Conservation (phyloP, 2,797 vertebrate genomes). For the Hozukius guyotensis region DNA sequence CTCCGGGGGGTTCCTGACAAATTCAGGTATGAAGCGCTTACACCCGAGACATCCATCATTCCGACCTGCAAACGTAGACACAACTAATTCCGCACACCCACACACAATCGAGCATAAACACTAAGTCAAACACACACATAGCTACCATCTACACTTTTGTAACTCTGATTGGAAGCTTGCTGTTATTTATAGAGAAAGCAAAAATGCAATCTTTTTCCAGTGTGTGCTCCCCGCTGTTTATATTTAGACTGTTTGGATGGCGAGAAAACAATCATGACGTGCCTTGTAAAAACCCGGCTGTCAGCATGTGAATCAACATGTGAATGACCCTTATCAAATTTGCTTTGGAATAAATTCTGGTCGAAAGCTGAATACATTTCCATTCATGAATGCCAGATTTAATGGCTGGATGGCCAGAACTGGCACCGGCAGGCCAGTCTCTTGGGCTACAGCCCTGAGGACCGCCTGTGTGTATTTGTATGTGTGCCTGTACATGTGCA, state of each 20-base stretch:
- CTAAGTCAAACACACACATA: slow-evolving; percentile 16
- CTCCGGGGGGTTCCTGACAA: slow-evolving; percentile 37
- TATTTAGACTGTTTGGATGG: slow-evolving; percentile 47
- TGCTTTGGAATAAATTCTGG: slow-evolving; percentile 73
- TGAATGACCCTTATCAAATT: slow-evolving; percentile 78
- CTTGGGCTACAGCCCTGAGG: slow-evolving; percentile 15
- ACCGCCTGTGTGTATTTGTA: slow-evolving; percentile 11
- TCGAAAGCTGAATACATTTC: slow-evolving; percentile 68
- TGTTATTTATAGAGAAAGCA: slow-evolving; percentile 46
- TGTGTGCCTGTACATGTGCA: slow-evolving; percentile 1
- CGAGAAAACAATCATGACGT: slow-evolving; percentile 54
- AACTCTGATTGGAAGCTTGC: slow-evolving; percentile 55
- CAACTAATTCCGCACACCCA: neutral
- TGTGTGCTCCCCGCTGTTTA: slow-evolving; percentile 47
- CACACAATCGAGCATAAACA: slow-evolving; percentile 6
- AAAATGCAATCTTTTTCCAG: slow-evolving; percentile 31
- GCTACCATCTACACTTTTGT: slow-evolving; percentile 6
- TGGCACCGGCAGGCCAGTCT: slow-evolving; percentile 35
- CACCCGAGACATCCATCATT: slow-evolving; percentile 52
- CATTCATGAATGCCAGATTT: slow-evolving; percentile 77
- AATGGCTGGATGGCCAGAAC: slow-evolving; percentile 45
- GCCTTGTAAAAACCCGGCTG: slow-evolving; percentile 60
- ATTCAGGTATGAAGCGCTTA: slow-evolving; percentile 29
- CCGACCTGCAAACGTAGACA: slow-evolving; percentile 11
- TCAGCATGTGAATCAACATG: slow-evolving; percentile 75